Percentiles rank a stretch among this genome's conserved stretches.
Conservation (phyloP, 2,113 vertebrate species). For the Tetraodon nigroviridis region DNA sequence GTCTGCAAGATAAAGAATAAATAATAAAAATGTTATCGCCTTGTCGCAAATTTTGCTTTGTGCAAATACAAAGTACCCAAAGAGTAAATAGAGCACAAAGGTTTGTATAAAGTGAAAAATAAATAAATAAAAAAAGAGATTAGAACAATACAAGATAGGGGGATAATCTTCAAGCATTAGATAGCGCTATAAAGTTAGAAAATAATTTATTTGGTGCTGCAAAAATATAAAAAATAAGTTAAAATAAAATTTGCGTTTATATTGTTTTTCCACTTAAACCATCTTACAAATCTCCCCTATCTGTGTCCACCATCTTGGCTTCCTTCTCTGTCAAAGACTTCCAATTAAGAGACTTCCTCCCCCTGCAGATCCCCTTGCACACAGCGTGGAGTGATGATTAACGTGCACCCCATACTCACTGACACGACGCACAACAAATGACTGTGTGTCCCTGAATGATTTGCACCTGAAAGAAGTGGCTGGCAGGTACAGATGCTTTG, state of each 20-base stretch:
- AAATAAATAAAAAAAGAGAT: too few species aligned
- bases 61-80: too few species aligned
- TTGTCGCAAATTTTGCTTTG: too few species aligned
- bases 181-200: too few species aligned
- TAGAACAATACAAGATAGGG: too few species aligned
- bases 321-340: conserved; percentile 37
- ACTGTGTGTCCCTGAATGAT: conserved; percentile 37
- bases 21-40: too few species aligned
- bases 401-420: conserved; percentile 15
- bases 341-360: conserved; percentile 62
- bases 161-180: too few species aligned
- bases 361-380: conserved; percentile 56
- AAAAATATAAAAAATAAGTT: too few species aligned
- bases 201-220: too few species aligned
- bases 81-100: too few species aligned
- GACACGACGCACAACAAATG: conserved; percentile 16
- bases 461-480: conserved; percentile 37
- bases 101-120: too few species aligned
- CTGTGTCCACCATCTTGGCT: conserved; percentile 27
- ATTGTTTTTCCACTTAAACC: background rate
- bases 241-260: too few species aligned
- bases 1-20: background rate
- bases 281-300: conserved; percentile 4
- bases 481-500: conserved; percentile 40
- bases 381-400: conserved; percentile 58